These are phyloP conservation scores for Globodera rostochiensis DNA, from an alignment of 1,140 invertebrate species.

Conservation along the genomic window DNA sequence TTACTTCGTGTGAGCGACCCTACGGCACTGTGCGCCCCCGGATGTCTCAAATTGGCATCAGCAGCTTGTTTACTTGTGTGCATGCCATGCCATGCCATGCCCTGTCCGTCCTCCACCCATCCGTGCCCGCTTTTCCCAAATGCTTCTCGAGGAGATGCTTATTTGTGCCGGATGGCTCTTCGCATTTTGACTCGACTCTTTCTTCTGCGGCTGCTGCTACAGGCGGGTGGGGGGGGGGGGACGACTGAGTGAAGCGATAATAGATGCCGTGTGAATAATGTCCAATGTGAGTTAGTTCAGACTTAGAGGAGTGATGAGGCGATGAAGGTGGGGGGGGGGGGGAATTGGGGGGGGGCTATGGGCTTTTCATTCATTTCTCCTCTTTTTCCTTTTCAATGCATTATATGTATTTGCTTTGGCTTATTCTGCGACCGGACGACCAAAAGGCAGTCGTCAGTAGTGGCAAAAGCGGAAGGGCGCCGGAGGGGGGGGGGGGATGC, in stretches of 20 bases:
- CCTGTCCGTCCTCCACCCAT: not conserved
- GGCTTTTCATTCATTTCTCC: not conserved
- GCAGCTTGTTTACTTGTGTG: not conserved
- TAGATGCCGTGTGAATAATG: slow-evolving; percentile 21
- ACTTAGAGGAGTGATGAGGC: slow-evolving; percentile 2
- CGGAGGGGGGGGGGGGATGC: not conserved
- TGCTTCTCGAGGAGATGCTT: not conserved
- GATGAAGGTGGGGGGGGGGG: not conserved
- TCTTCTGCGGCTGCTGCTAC: not conserved
- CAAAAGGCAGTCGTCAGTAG: not conserved
- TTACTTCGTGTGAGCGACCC: no score
- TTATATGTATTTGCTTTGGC: not conserved
- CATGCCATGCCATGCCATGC: not conserved
- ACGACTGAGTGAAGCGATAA: slow-evolving; percentile 4
- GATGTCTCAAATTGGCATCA: no score
- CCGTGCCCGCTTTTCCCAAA: not conserved
- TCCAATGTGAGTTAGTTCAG: slow-evolving; percentile 11
- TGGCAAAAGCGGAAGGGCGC: not conserved
- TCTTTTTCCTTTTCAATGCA: not conserved
- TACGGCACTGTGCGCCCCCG: no score
- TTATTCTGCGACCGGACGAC: not conserved
- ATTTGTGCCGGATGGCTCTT: not conserved
- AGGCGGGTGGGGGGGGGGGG: no score
- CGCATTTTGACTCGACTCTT: slow-evolving; percentile 2
- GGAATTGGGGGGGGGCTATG: not conserved